phyloP scores from a whole-genome alignment of 2,888 invertebrate genomes.

The Uropetala carovei region DNA sequence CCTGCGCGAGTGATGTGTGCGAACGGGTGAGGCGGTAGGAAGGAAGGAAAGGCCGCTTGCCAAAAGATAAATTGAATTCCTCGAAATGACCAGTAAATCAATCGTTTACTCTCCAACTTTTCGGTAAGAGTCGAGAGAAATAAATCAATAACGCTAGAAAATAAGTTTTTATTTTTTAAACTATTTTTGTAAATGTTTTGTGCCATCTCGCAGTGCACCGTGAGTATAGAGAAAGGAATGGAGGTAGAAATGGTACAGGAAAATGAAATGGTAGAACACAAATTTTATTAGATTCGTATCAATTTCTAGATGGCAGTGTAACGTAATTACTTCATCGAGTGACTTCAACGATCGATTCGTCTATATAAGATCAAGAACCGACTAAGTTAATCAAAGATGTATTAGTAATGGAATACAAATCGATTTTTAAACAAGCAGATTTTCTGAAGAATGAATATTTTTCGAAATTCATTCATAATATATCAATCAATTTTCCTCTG shows the following conservation, averaged over 20 bases:
- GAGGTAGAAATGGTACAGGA: background rate
- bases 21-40: background rate
- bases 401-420: background rate
- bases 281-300: too few relatives aligned
- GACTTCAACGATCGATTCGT: background rate
- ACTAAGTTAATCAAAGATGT: background rate
- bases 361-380: background rate
- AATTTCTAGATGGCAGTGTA: background rate
- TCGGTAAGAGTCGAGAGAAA: background rate
- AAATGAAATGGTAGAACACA: background rate
- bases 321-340: background rate
- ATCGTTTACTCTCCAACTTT: conserved; percentile 28
- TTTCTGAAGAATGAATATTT: background rate
- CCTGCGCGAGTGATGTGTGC: background rate
- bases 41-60: conserved; percentile 25
- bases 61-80: conserved; percentile 25
- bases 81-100: conserved; percentile 22
- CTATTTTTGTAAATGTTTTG: background rate
- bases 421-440: background rate
- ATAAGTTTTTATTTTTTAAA: background rate
- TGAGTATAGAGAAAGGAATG: background rate
- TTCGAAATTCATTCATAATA: too few relatives aligned
- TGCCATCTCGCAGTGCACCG: background rate
- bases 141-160: background rate
- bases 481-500: too few relatives aligned